Base-by-base conservation (phyloP, 2,113 vertebrate genomes). In the Alligator mississippiensis region DNA sequence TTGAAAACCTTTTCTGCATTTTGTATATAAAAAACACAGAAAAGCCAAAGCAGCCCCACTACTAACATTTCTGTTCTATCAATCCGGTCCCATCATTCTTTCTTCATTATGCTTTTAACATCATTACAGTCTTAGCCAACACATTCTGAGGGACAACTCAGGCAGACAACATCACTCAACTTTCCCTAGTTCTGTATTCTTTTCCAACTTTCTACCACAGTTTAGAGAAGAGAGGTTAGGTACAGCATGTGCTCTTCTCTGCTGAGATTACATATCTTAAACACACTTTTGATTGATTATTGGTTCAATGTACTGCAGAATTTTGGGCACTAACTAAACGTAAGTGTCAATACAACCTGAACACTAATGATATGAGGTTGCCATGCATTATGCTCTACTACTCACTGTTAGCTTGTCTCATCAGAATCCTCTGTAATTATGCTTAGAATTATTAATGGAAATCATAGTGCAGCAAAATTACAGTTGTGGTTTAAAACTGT, bases 241-340 rank as follows among this genome's bases (percentile, higher is more conserved):
- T 9, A 0, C 6, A 6, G 54, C n/a, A 24, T 3, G 0, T 28
- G 34, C 11, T 17, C 1, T 54, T 80, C 59, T 66, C 59, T 19
- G 5, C 54, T 85, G 4, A 1, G 79, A n/a, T 77, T 63, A 34
- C 3, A 4, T 68, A 70, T 57, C 38, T 24, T 60, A 70, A 24
- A 5, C 72, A 80, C 87, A 81, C 80, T 84, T 60, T 89, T n/a
- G 47, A 64, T 72, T 68, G 76, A 79, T 60, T 87, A 18, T 58
- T 74, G 30, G 34, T 70, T 54, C 68, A 59, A 61, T 38, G 77
- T 61, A 27, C 22, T 38, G 24, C 63, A 30, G 61, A 14, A 58
- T 58, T 9, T 92, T 90, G 74, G 54, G 81, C 77, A 87, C 11
- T 38, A 38, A 88, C 88, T 92, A 60, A 86, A 90, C 68, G 54